Evolutionary conservation across 92 coral and sea anemone species (phyloP).

Genomic region (Actinernus sp.): DNA sequence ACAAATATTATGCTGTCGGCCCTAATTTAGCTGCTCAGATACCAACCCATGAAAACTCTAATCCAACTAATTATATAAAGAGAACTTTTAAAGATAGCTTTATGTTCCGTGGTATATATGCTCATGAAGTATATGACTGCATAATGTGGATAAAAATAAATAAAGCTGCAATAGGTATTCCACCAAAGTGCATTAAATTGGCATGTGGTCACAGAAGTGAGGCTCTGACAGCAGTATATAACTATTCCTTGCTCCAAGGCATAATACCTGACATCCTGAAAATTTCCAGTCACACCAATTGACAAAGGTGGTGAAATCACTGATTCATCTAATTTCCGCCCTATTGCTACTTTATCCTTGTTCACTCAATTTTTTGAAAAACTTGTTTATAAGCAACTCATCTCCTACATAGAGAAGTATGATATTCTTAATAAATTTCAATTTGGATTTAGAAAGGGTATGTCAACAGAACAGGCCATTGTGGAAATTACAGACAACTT

Average conservation of each 20-base stretch:
- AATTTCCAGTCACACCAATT: constrained; percentile 41
- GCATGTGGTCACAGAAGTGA: constrained; percentile 26
- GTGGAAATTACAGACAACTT: no score
- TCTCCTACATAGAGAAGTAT: constrained; percentile 40
- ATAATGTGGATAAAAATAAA: constrained; percentile 28
- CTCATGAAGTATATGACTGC: no score
- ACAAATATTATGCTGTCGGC: constrained; percentile 50
- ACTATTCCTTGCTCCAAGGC: constrained; percentile 25
- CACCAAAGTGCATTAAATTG: constrained; percentile 36
- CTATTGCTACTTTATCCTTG: constrained; percentile 42
- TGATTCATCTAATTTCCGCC: constrained; percentile 40
- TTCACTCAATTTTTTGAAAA: constrained; percentile 49
- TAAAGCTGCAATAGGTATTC: constrained; percentile 38
- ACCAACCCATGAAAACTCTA: constrained; percentile 25
- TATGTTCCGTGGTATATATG: constrained; percentile 57
- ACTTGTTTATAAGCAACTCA: constrained; percentile 24
- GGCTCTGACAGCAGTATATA: constrained; percentile 13
- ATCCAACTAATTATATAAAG: constrained; percentile 36
- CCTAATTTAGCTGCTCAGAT: no score
- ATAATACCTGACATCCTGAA: constrained; percentile 45
- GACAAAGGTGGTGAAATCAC: constrained; percentile 49
- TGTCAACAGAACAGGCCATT: no score
- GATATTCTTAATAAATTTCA: constrained; percentile 20
- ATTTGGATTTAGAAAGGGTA: constrained; percentile 41
- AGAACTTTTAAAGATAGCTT: constrained; percentile 49